phyloP scores from a whole-genome alignment of 2,888 invertebrate genomes.

The Heteromyza rotundicornis region DNA sequence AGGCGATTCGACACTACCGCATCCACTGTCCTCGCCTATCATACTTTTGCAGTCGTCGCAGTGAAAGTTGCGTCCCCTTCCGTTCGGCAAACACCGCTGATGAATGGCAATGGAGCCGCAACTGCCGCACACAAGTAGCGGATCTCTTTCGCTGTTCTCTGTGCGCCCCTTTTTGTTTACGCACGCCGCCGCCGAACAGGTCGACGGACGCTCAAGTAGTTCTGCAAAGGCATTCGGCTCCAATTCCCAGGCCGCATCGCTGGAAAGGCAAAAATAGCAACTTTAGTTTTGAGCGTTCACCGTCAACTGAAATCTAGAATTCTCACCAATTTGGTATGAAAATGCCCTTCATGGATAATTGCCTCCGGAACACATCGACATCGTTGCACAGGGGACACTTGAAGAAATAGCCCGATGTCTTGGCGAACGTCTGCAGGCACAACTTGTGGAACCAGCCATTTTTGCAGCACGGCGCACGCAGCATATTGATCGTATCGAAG shows the following conservation, averaged over 20 bases:
- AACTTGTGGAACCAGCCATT: slow-evolving; percentile 78
- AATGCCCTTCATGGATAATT: slow-evolving; percentile 67
- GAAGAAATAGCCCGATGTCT: slow-evolving; percentile 80
- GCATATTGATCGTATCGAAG: slow-evolving; percentile 62
- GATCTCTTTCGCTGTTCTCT: background rate
- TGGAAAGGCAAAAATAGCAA: slow-evolving; percentile 58
- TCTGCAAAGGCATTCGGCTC: slow-evolving; percentile 78
- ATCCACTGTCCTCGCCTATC: background rate
- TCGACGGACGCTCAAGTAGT: slow-evolving; percentile 65
- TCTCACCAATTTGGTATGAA: slow-evolving; percentile 80
- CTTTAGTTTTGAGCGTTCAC: background rate
- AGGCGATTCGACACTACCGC: background rate
- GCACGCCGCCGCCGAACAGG: background rate
- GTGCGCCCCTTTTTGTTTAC: background rate
- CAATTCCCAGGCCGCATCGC: slow-evolving; percentile 85
- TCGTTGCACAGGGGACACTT: slow-evolving; percentile 86
- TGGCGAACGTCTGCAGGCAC: slow-evolving; percentile 75
- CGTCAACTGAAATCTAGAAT: background rate
- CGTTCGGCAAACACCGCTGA: background rate
- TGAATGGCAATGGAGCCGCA: background rate
- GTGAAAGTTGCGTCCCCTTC: background rate
- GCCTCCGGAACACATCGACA: slow-evolving; percentile 65
- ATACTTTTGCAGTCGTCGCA: background rate
- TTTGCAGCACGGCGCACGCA: slow-evolving; percentile 80
- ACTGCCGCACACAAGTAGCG: background rate